A percentile compares a stretch with the other conserved stretches of the same genome.
Conservation (phyloP, 2,797 vertebrate genomes). For the Epinephelus malabaricus region DNA sequence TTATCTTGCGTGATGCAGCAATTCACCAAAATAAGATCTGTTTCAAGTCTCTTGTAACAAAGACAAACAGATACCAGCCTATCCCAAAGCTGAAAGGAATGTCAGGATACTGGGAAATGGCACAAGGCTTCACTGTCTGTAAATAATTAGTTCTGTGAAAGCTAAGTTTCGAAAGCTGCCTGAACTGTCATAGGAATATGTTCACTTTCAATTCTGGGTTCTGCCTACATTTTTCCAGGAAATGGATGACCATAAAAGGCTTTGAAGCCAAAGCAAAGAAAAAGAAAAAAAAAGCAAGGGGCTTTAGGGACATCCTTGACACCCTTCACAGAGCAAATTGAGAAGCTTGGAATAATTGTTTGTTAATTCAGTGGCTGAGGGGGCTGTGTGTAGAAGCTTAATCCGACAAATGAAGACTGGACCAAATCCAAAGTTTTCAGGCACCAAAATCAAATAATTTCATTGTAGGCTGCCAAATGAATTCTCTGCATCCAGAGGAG, state of each 20-base stretch:
- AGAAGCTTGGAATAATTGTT: slow-evolving; percentile 69
- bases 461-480: slow-evolving; percentile 64
- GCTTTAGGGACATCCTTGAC: slow-evolving; percentile 50
- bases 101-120: background rate
- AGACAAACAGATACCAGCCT: slow-evolving; percentile 6
- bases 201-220: slow-evolving; percentile 31
- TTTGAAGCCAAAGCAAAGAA: slow-evolving; percentile 5
- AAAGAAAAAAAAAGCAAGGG: background rate
- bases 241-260: slow-evolving; percentile 38
- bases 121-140: too few relatives aligned
- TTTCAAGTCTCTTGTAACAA: background rate
- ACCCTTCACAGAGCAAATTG: slow-evolving; percentile 56
- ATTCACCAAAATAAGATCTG: background rate
- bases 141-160: background rate
- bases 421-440: slow-evolving; percentile 64
- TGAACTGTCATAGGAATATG: background rate
- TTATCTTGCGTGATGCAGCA: background rate
- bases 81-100: background rate
- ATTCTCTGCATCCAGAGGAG: slow-evolving; percentile 32
- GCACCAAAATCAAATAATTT: slow-evolving; percentile 66
- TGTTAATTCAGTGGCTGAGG: slow-evolving; percentile 69
- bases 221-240: slow-evolving; percentile 24
- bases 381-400: slow-evolving; percentile 56
- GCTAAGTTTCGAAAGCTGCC: slow-evolving; percentile 25
- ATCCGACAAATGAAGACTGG: slow-evolving; percentile 69